Evolutionary conservation across 1,140 invertebrate species (phyloP).

Genomic region (Drosophila simulans): DNA sequence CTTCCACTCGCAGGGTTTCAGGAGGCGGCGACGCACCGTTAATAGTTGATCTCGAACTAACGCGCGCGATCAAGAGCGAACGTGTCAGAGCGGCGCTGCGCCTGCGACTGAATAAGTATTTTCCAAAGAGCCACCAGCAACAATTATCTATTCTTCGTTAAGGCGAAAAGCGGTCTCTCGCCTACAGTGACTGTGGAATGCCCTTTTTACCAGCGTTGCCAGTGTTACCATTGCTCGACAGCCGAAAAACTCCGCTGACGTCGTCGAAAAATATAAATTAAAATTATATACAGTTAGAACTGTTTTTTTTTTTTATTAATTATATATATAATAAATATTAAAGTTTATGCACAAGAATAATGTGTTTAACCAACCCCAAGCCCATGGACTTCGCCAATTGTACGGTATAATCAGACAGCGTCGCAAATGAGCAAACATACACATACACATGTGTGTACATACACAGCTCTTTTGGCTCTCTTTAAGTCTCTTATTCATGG

Average conservation of each 20-base stretch:
- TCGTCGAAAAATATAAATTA: neutral
- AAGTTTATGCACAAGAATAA: too few species aligned
- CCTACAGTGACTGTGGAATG: slow-evolving; percentile 11
- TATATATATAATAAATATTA: too few species aligned
- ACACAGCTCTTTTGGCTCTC: slow-evolving; percentile 2
- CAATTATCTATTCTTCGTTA: slow-evolving; percentile 77
- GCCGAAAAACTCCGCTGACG: neutral
- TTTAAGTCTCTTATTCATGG: too few species aligned
- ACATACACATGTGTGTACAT: slow-evolving; percentile 3
- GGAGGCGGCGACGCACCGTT: slow-evolving; percentile 60
- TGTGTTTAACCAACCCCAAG: neutral
- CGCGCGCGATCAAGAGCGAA: slow-evolving; percentile 26
- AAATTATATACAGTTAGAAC: neutral
- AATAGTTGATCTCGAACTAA: slow-evolving; percentile 68
- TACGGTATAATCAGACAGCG: slow-evolving; percentile 21
- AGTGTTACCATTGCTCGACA: neutral
- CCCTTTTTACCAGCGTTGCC: slow-evolving; percentile 1
- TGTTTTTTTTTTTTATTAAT: neutral
- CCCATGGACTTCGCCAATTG: neutral
- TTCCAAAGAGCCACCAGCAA: slow-evolving; percentile 45
- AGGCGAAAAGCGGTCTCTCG: slow-evolving; percentile 6
- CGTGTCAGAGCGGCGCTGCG: slow-evolving; percentile 38
- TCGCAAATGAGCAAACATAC: slow-evolving; percentile 20
- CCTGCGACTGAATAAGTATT: slow-evolving; percentile 64
- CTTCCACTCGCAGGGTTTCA: slow-evolving; percentile 44